Conservation (phyloP, 2,113 vertebrate genomes). For the Steatornis caripensis region DNA sequence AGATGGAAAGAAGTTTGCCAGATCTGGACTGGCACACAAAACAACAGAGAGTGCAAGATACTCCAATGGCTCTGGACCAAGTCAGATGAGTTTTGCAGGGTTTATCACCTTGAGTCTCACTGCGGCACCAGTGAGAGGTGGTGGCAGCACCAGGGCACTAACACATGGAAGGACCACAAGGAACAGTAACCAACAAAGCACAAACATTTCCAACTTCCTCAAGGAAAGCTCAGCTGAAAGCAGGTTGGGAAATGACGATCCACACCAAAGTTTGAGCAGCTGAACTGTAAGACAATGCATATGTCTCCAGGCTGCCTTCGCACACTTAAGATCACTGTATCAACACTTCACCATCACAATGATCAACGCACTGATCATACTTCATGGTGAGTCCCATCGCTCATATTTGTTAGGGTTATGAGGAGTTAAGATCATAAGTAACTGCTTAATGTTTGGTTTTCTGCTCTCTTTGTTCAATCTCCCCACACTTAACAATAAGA, state of each 20-base stretch:
- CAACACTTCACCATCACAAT: background rate
- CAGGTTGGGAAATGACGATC: background rate
- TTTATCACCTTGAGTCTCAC: background rate
- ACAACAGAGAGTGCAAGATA: background rate
- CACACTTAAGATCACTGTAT: background rate
- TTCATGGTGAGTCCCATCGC: background rate
- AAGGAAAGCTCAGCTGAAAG: background rate
- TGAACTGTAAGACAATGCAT: rapidly evolving
- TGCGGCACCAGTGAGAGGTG: rapidly evolving
- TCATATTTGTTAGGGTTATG: background rate
- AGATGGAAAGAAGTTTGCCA: background rate
- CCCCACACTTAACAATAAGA: background rate
- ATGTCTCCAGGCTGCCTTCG: background rate
- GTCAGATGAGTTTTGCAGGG: background rate
- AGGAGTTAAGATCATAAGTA: background rate
- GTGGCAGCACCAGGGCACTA: background rate
- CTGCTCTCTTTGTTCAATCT: background rate
- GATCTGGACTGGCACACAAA: background rate
- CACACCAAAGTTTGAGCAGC: background rate
- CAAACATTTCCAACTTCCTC: background rate
- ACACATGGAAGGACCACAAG: background rate
- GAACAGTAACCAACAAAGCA: background rate
- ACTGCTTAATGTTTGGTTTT: background rate
- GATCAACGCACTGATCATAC: background rate
- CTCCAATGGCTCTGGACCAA: background rate